A percentile compares a stretch with the other conserved stretches of the same genome.
phyloP scores from a whole-genome alignment of 2,888 invertebrate genomes.

The Tromatobia lineatoria region DNA sequence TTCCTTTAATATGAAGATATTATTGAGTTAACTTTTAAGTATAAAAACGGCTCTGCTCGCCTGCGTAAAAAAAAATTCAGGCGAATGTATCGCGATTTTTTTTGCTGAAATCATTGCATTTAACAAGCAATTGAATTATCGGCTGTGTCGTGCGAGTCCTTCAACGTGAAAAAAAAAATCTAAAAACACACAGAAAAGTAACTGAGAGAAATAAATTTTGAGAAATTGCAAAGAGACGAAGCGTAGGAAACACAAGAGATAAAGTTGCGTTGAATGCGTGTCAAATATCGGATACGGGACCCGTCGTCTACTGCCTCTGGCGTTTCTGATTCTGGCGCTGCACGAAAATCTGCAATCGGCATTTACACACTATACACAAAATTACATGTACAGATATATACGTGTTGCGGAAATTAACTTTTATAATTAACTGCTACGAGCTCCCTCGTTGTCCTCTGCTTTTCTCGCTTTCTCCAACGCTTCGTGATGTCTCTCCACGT shows the following conservation, averaged over 20 bases:
- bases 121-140: slow-evolving; percentile 10
- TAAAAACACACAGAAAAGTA: slow-evolving; percentile 37
- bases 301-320: slow-evolving; percentile 62
- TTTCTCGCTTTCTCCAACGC: not conserved
- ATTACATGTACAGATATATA: slow-evolving; percentile 1
- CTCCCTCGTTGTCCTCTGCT: slow-evolving; percentile 31
- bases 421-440: slow-evolving; percentile 41
- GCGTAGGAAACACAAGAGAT: slow-evolving; percentile 25
- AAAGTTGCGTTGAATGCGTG: slow-evolving; percentile 26
- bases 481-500: not conserved
- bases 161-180: slow-evolving; percentile 5
- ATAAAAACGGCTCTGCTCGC: slow-evolving; percentile 35
- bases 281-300: slow-evolving; percentile 26
- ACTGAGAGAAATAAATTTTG: slow-evolving; percentile 37
- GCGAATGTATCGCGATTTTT: not conserved
- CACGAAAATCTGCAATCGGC: slow-evolving; percentile 63
- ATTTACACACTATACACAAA: slow-evolving; percentile 13
- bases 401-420: slow-evolving; percentile 42
- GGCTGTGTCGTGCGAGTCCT: slow-evolving; percentile 26
- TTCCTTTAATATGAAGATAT: not conserved
- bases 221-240: slow-evolving; percentile 27
- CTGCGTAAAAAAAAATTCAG: slow-evolving; percentile 35
- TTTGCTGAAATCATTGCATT: slow-evolving; percentile 36
- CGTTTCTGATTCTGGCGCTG: slow-evolving; percentile 54
- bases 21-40: slow-evolving; percentile 6